Evolutionary conservation across 2,888 invertebrate species (phyloP).

Genomic region (Apotomis betuletana): DNA sequence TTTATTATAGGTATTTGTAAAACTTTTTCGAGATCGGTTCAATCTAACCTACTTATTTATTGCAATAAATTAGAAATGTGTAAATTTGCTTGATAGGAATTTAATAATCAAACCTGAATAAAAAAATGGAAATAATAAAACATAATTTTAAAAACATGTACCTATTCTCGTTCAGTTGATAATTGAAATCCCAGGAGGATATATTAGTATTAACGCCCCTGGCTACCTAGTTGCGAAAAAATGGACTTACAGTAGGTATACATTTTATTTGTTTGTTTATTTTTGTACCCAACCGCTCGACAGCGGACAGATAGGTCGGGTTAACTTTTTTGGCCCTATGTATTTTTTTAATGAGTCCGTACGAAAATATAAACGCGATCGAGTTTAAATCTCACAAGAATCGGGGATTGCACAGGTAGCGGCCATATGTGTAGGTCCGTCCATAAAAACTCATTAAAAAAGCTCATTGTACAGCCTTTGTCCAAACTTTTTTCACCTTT

Average conservation of each 20-base stretch:
- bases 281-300: neutral
- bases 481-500: conserved; percentile 74
- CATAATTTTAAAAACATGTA: too few relatives aligned
- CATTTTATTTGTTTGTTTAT: neutral
- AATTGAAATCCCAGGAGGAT: too few relatives aligned
- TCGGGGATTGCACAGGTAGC: conserved; percentile 42
- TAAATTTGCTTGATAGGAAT: too few relatives aligned
- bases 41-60: too few relatives aligned
- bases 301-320: neutral
- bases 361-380: conserved; percentile 28
- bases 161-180: too few relatives aligned
- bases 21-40: too few relatives aligned
- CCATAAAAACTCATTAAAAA: conserved; percentile 73
- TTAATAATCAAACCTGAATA: too few relatives aligned
- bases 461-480: conserved; percentile 76
- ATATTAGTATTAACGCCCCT: neutral
- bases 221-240: neutral
- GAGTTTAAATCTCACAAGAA: conserved; percentile 32
- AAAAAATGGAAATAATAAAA: too few relatives aligned
- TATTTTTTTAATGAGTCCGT: neutral
- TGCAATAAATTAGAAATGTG: too few relatives aligned
- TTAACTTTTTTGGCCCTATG: neutral
- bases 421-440: conserved; percentile 59
- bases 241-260: neutral
- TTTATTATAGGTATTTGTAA: too few relatives aligned